Evolutionary conservation across 2,113 vertebrate genomes (phyloP), one percentile per base, ranked within the genome.

Genomic region (Taxidea taxus): DNA sequence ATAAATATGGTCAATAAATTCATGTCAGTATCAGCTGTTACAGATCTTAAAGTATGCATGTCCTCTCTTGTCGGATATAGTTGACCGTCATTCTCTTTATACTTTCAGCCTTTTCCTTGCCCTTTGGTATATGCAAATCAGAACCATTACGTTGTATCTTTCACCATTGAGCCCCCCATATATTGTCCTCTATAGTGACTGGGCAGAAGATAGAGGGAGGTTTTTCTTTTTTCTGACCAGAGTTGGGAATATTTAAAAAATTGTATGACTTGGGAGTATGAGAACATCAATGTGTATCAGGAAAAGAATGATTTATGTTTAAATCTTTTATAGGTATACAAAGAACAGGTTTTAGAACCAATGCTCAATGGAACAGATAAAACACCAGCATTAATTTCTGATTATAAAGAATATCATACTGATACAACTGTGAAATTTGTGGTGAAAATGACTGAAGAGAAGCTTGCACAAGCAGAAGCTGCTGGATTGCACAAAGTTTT

Each of bases 361-460:
- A 99, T 99, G 99, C 92, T 99, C 80, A 99, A 99, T 94, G 99
- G 99, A 68, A 99, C 99, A 15, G 99, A 99, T 93, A 99, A 99
- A 98, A 99, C 99, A 37, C 99, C 99, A 81, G 99, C 99, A 72
- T 99, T 99, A 91, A 99, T 99, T 98, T 99, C 87, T 23, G 99
- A 99, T 95, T 99, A 99, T 75, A 99, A 99, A 97, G 99, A 99
- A 93, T 99, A 99, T 97, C 99, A 99, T 98, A 99, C 99, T 16
- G 99, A 99, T 94, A 98, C 99, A 3, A 99, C 99, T 56, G 99
- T 99, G 94, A 99, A 99, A 98, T 99, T 99, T 98, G 98, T 99
- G 97, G 99, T 99, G 64, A 99, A 99, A 97, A 99, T 99, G 99
- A 99, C 99, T 6, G 99, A 99, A 99, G 99, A 99, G 98, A 99